A percentile compares a stretch with the other conserved stretches of the same genome.
phyloP scores from a whole-genome alignment of 2,113 vertebrate genomes.

The Ailurus styani region DNA sequence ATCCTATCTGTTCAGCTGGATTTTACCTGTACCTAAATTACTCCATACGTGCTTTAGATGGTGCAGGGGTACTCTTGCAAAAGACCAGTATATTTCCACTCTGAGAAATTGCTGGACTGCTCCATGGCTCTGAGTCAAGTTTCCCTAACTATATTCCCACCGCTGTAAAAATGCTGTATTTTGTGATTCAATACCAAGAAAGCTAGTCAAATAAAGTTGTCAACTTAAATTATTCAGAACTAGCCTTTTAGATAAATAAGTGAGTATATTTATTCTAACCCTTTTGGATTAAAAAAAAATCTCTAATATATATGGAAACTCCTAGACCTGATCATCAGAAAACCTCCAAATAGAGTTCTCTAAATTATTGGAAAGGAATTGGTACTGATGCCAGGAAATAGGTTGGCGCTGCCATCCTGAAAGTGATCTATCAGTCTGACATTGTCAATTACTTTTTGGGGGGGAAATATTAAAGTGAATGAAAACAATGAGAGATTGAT shows the following conservation, averaged over 20 bases:
- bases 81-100: not conserved
- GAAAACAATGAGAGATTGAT: not conserved
- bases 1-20: not conserved
- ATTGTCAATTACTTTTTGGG: not conserved
- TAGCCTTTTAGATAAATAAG: not conserved
- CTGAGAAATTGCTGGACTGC: not conserved
- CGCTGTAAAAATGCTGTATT: not conserved
- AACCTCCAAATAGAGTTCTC: not conserved
- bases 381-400: not conserved
- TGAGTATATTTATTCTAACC: not conserved
- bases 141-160: not conserved
- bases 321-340: not conserved
- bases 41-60: not conserved
- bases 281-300: not conserved
- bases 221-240: not conserved
- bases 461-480: not conserved
- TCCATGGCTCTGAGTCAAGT: not conserved
- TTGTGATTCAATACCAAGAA: constrained; percentile 2
- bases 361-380: not conserved
- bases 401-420: not conserved
- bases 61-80: not conserved
- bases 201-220: not conserved
- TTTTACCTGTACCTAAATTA: not conserved
- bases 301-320: not conserved
- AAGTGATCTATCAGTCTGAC: not conserved